Evolutionary conservation across 2,797 vertebrate species (phyloP).

Genomic region (Petrocephalus schoutedeni): DNA sequence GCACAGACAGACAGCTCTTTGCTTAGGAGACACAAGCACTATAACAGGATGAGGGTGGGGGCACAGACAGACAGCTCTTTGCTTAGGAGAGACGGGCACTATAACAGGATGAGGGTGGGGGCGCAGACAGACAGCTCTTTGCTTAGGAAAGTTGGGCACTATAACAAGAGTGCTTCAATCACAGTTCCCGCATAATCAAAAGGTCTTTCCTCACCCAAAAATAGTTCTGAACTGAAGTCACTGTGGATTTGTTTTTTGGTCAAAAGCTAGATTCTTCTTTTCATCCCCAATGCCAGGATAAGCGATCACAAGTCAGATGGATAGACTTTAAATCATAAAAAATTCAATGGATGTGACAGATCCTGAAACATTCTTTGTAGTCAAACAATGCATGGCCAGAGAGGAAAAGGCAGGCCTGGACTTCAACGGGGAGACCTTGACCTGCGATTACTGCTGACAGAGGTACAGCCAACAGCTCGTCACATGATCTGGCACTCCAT

Average conservation of each 20-base stretch:
- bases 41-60: not conserved
- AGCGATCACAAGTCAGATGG: not conserved
- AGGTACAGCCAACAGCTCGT: not conserved
- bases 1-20: not conserved
- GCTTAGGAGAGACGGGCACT: not conserved
- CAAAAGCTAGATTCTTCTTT: not conserved
- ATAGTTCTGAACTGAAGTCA: not conserved
- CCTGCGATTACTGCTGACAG: constrained; percentile 18
- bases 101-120: not conserved
- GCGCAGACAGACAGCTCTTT: not conserved
- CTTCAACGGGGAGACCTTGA: not conserved
- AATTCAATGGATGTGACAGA: not conserved
- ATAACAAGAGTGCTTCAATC: not conserved
- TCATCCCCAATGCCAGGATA: not conserved
- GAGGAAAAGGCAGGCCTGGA: constrained; percentile 9
- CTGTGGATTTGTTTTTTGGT: not conserved
- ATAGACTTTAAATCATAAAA: not conserved
- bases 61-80: not conserved
- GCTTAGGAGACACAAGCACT: not conserved
- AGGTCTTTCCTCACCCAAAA: not conserved
- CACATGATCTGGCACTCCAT: not conserved
- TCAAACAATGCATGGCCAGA: not conserved
- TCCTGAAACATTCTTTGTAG: not conserved
- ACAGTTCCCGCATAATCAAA: not conserved
- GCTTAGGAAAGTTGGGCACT: not conserved